Conservation (phyloP, 2,113 vertebrate genomes). For the Microcebus ravelobensis region DNA sequence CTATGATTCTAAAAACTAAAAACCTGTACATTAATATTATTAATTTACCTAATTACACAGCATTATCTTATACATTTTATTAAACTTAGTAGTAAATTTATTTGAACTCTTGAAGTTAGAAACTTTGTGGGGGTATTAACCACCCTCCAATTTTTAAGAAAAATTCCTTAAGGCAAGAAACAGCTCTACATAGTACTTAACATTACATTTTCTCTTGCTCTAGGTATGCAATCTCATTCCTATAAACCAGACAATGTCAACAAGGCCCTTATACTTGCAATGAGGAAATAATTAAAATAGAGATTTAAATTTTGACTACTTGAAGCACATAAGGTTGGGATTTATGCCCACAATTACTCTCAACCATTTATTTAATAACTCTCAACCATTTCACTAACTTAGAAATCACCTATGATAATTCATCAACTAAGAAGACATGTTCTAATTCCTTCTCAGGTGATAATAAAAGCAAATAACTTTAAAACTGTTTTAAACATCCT, state of each 20-base stretch:
- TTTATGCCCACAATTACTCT: background rate
- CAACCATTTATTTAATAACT: background rate
- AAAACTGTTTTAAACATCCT: background rate
- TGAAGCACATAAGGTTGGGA: background rate
- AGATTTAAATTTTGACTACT: background rate
- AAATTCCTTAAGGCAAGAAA: slow-evolving; percentile 59
- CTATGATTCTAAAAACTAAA: background rate
- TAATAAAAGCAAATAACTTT: background rate
- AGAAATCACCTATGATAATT: background rate
- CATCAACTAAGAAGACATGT: background rate
- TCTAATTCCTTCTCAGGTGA: background rate
- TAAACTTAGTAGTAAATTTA: slow-evolving; percentile 19
- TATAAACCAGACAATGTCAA: background rate
- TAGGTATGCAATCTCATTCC: background rate
- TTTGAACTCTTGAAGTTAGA: slow-evolving; percentile 23
- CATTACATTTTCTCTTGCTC: slow-evolving; percentile 48
- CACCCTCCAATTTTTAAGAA: background rate
- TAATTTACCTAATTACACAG: background rate
- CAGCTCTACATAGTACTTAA: slow-evolving; percentile 66
- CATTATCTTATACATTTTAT: slow-evolving; percentile 12
- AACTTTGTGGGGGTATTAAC: slow-evolving; percentile 30
- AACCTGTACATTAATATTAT: background rate
- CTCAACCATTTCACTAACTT: background rate
- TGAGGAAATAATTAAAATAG: background rate
- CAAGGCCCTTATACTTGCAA: background rate